phyloP scores from a whole-genome alignment of 92 coral and sea anemone genomes.

The Heteractis magnifica region DNA sequence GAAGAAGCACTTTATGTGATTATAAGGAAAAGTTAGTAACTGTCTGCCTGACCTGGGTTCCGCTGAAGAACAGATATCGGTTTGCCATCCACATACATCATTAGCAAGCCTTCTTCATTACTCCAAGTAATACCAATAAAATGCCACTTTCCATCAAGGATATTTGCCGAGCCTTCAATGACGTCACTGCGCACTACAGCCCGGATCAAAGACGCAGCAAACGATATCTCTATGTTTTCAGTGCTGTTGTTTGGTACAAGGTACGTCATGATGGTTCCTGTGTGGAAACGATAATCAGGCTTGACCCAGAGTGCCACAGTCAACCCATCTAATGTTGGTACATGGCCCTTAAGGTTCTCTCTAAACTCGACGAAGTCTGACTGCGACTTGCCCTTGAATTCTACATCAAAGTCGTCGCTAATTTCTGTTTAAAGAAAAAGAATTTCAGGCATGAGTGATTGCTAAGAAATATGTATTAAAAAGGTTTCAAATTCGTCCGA shows the following conservation, averaged over 20 bases:
- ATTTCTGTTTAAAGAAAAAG: not conserved
- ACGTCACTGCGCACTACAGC: slow-evolving; percentile 36
- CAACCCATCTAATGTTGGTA: slow-evolving; percentile 14
- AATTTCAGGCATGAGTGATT: not conserved
- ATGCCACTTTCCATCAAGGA: slow-evolving; percentile 58
- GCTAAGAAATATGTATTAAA: not conserved
- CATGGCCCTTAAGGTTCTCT: not conserved
- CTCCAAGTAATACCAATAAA: slow-evolving; percentile 60
- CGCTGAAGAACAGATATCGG: not conserved
- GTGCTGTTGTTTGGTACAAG: slow-evolving; percentile 29
- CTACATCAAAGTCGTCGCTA: slow-evolving; percentile 7
- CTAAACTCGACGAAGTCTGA: slow-evolving; percentile 3
- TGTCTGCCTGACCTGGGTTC: not conserved
- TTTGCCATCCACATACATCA: slow-evolving; percentile 39
- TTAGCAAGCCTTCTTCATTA: slow-evolving; percentile 10
- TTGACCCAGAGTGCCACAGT: slow-evolving; percentile 56
- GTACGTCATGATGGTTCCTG: slow-evolving; percentile 65
- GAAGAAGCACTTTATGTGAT: too few relatives aligned
- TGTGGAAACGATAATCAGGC: slow-evolving; percentile 28
- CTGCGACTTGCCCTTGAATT: not conserved
- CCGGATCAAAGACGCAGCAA: slow-evolving; percentile 22
- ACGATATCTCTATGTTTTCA: slow-evolving; percentile 46
- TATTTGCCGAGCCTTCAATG: slow-evolving; percentile 18
- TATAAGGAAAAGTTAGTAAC: not conserved
- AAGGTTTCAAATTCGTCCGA: too few relatives aligned